These are phyloP conservation scores for Echinarachnius parma DNA, from an alignment of 53 echinoderm and acorn worm species.

Conservation along the genomic window DNA sequence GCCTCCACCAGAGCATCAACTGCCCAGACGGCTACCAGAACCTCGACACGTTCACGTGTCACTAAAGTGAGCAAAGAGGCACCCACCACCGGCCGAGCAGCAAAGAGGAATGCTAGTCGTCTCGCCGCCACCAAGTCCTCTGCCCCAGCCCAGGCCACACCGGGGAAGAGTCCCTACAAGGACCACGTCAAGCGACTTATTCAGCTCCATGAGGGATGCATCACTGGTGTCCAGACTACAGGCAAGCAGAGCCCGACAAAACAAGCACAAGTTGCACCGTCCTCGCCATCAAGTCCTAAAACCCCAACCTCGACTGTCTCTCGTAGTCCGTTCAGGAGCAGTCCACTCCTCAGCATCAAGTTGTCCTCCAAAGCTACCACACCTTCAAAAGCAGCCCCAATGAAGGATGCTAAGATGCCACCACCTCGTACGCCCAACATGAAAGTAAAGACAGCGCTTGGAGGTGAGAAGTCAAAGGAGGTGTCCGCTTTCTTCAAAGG, in stretches of 20 bases:
- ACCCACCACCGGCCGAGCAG: background rate
- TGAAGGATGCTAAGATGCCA: background rate
- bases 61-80: background rate
- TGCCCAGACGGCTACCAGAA: background rate
- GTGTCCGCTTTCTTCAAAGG: constrained; percentile 20
- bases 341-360: constrained; percentile 13
- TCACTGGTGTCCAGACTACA: constrained; percentile 26
- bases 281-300: background rate
- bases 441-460: constrained; percentile 5
- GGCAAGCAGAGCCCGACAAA: constrained; percentile 21
- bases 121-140: background rate
- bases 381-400: background rate
- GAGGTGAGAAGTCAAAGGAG: constrained; percentile 25
- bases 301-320: background rate
- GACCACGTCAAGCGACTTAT: constrained; percentile 89
- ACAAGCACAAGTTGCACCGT: background rate
- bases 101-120: background rate
- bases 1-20: background rate
- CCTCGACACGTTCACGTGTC: background rate
- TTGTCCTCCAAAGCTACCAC: constrained; percentile 9
- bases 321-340: constrained; percentile 14
- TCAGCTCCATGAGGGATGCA: constrained; percentile 71
- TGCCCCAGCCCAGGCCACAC: constrained; percentile 4
- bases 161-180: constrained; percentile 51
- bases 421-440: too few relatives aligned